Base-by-base conservation (phyloP, 2,888 invertebrate species). In the Pseudococcus viburni region DNA sequence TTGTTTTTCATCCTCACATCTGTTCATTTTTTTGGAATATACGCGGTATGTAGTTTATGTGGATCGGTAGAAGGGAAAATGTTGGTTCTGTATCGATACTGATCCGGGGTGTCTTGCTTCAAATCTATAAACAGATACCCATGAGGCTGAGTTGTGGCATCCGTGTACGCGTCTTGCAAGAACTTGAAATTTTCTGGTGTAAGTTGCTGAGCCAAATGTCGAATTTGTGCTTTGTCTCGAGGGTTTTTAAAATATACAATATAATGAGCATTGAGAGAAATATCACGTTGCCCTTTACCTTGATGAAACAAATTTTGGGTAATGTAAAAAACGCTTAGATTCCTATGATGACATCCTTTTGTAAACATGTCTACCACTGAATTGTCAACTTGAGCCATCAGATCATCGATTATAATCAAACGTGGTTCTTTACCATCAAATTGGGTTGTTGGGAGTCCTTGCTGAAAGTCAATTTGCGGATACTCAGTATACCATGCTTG, bases 261-360 rank as follows among this genome's bases (percentile, higher is more conserved):
- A 7, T 68, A 68, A 15, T 68, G 68, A 0, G 68, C 19, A 68
- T 68, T 68, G 0, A 68, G 15, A 22, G 68, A 68, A 4, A 68
- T 68, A 68, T 68, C 85, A 9, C 48, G 9, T 46, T 46, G 26
- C 2, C 46, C 46, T 46, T 46, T 46, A 0, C 46, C 46, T 46
- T 46, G 46, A 5, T 46, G 46, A 6, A 46, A 85, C 1, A 85
- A 6, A 12, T 85, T 85, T 85, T 85, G 85, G 8, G 85, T 85
- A 4, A 85, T 85, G 8, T 42, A 85, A 46, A 85, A 85, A 7
- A 85, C 51, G 17, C 46, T 46, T 7, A 85, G 2, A 46, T 85
- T 85, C 3, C 17, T 39, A 51, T 85, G 85, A 85, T 85, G 85
- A 85, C 85, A 85, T 0, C 85, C 85, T 46, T 85, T 85, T 15